phyloP scores from a whole-genome alignment of 2,113 vertebrate species.

The Equus quagga region DNA sequence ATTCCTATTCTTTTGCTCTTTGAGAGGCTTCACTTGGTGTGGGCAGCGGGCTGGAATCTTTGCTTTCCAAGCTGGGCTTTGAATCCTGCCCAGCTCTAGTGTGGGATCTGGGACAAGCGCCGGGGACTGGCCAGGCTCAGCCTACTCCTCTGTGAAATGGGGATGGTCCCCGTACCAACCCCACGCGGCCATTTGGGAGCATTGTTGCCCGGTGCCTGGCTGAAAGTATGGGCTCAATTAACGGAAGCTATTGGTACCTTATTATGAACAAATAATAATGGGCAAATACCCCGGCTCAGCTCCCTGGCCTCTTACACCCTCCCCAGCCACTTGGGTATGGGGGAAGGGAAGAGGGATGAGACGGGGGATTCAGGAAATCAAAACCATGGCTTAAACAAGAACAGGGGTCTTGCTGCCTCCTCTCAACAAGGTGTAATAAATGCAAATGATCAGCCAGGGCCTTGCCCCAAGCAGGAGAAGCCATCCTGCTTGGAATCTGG shows the following conservation, averaged over 20 bases:
- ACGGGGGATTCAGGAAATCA: background rate
- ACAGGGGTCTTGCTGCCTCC: too few relatives aligned
- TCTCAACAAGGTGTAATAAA: background rate
- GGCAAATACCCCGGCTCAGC: background rate
- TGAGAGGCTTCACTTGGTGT: conserved; percentile 76
- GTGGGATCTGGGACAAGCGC: background rate
- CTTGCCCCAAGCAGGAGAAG: background rate
- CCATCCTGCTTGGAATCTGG: background rate
- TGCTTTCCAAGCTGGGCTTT: conserved; percentile 55
- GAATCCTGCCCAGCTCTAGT: background rate
- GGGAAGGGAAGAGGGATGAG: background rate
- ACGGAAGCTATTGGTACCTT: background rate
- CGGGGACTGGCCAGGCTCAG: background rate
- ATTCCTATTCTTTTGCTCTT: conserved; percentile 76
- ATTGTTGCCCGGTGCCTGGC: background rate
- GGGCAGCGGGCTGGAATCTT: conserved; percentile 77
- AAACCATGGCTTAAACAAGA: background rate
- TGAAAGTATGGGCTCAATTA: conserved; percentile 7
- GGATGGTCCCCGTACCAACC: background rate
- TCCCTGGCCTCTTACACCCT: background rate
- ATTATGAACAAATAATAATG: background rate
- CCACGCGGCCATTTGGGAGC: background rate
- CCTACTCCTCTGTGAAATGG: conserved; percentile 38
- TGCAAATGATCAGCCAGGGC: background rate
- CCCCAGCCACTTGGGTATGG: too few relatives aligned